Base-by-base conservation (phyloP, 2,888 invertebrate species). In the Doris montereyensis region DNA sequence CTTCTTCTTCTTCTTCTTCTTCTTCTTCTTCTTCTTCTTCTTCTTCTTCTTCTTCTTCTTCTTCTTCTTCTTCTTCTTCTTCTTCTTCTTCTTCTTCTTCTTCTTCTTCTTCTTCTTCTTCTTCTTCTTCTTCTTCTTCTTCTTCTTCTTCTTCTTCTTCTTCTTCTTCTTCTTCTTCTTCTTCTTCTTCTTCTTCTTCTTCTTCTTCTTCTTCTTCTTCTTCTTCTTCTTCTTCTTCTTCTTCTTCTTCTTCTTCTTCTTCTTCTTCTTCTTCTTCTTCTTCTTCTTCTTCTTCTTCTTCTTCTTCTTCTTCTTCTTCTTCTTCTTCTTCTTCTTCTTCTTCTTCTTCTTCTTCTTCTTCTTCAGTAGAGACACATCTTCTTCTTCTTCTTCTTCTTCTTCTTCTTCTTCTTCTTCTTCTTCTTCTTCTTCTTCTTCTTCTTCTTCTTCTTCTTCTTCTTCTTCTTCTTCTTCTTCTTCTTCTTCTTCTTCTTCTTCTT, bases 171-270 rank as follows among this genome's bases (percentile, higher is more conserved):
- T 84, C 86, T 30, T 87, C 87, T n/a, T 85, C 86, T 85, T 84
- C 85, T 34, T 85, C 85, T n/a, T 85, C 85, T 17, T 85, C 86
- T 1, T 86, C 85, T 76, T 85, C 86, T 57, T 84, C 80, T 21
- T 77, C 76, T 17, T 72, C 76, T 13, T 81, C 80, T 30, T 81
- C 81, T 17, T 76, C 62, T 21, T 71, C 65, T 28, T 80, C 76
- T 2, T 60, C 68, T 35, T 17, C 76, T 70, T 41, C 52, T 41
- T 41, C 52, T 41, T 41, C 52, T 41, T 41, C 52, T 41, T 41
- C 52, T 41, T 41, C 52, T 5, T 41, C 52, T 41, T 41, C 52
- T 41, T 41, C 52, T 41, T 41, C 52, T 41, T 41, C 52, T 5
- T 41, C 52, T 41, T 41, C 52, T 41, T 41, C 52, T 41, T 41